Evolutionary conservation across 2,888 invertebrate genomes (phyloP).

Genomic region (Habroteleia sp.): DNA sequence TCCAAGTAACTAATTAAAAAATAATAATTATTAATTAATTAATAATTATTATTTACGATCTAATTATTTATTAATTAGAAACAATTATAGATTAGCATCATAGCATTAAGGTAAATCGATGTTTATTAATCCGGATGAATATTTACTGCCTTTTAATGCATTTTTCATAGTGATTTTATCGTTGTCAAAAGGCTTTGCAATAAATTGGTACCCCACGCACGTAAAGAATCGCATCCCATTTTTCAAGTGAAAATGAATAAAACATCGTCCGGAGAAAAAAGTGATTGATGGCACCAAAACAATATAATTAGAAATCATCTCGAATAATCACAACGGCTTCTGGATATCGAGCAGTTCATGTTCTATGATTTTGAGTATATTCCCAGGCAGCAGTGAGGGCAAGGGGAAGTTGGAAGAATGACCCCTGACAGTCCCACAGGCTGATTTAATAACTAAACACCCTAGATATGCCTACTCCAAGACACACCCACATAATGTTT

Average conservation of each 20-base stretch:
- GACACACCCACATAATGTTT: slow-evolving; percentile 69
- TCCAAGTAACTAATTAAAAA: no score
- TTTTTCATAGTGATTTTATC: no score
- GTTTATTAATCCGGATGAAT: no score
- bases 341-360: slow-evolving; percentile 65
- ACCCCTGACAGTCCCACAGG: slow-evolving; percentile 67
- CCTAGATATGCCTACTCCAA: slow-evolving; percentile 70
- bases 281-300: slow-evolving; percentile 26
- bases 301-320: slow-evolving; percentile 39
- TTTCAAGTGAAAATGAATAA: slow-evolving; percentile 18
- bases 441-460: slow-evolving; percentile 79
- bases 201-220: neutral
- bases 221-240: neutral
- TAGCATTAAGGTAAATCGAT: no score
- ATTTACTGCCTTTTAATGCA: no score
- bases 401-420: slow-evolving; percentile 68
- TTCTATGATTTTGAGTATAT: slow-evolving; percentile 63
- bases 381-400: slow-evolving; percentile 69
- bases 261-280: slow-evolving; percentile 9
- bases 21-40: no score
- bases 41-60: no score
- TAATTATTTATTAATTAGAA: no score
- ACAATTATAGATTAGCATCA: no score
- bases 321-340: slow-evolving; percentile 67
- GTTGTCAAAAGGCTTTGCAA: no score